Evolutionary conservation across 2,888 invertebrate genomes (phyloP).

Genomic region (Macrosoma leucophasiata): DNA sequence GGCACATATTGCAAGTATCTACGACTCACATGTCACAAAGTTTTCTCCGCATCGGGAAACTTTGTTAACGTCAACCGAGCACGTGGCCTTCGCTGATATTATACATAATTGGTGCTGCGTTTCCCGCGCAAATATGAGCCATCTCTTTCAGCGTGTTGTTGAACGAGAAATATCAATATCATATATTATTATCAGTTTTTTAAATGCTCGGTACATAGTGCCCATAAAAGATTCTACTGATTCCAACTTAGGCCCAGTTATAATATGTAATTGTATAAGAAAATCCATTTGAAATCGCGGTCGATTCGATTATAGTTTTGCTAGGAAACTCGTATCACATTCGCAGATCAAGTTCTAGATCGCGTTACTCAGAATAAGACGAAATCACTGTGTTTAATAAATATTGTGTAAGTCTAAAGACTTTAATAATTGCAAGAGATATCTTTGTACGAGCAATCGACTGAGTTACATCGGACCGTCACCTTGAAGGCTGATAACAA

Average conservation of each 20-base stretch:
- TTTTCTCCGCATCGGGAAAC: constrained; percentile 74
- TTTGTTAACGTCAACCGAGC: constrained; percentile 74
- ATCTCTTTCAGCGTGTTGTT: constrained; percentile 21
- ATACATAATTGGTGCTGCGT: constrained; percentile 60
- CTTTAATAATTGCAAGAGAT: constrained; percentile 33
- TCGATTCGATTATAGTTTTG: no score
- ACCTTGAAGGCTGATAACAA: constrained; percentile 68
- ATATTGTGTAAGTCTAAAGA: no score
- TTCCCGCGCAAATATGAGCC: constrained; percentile 44
- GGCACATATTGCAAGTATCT: constrained; percentile 71
- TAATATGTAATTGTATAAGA: no score
- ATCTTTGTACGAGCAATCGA: constrained; percentile 60
- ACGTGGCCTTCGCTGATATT: constrained; percentile 68
- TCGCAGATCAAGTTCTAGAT: no score
- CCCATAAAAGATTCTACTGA: no score
- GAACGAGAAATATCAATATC: constrained; percentile 15
- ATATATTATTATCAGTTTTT: constrained; percentile 6
- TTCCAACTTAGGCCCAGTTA: no score
- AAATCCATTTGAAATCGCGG: no score
- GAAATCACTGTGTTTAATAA: no score
- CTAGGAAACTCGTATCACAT: no score
- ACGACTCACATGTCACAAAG: constrained; percentile 75
- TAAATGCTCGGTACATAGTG: no score
- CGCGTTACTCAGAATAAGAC: no score
- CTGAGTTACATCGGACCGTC: constrained; percentile 56